phyloP scores from a whole-genome alignment of 2,113 vertebrate genomes.

The Balaeniceps rex region DNA sequence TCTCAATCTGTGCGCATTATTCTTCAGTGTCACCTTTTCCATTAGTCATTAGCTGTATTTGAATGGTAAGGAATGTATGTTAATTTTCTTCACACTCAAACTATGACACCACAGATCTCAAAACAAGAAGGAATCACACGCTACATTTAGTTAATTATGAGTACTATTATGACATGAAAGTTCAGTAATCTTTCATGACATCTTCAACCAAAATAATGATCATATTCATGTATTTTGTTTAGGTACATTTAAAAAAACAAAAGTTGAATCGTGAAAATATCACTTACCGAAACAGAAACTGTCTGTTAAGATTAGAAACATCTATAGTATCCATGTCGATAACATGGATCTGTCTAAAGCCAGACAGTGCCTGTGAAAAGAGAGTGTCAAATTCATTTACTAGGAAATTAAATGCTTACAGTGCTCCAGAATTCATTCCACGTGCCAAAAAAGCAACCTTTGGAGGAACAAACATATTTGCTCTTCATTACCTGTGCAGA shows the following conservation, averaged over 20 bases:
- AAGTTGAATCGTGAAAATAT: neutral
- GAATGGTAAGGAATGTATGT: neutral
- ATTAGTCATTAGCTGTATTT: neutral
- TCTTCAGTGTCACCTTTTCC: neutral
- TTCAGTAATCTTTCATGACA: neutral
- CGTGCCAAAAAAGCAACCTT: neutral
- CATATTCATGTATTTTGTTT: neutral
- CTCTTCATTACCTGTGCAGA: neutral
- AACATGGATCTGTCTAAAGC: slow-evolving; percentile 95
- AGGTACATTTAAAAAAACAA: neutral
- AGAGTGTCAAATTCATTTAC: neutral
- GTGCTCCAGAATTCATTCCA: neutral
- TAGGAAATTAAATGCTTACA: neutral
- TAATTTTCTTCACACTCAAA: neutral
- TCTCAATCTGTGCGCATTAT: neutral
- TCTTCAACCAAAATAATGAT: neutral
- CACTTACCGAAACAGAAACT: slow-evolving; percentile 95
- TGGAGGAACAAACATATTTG: neutral
- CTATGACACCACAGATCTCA: neutral
- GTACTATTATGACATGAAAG: neutral
- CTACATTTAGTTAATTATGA: neutral
- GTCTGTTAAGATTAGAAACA: slow-evolving; percentile 94
- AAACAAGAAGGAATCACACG: neutral
- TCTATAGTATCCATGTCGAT: slow-evolving; percentile 98
- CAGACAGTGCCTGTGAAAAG: slow-evolving; percentile 85